phyloP scores from a whole-genome alignment of 2,888 invertebrate species.

The Junonia oenone region DNA sequence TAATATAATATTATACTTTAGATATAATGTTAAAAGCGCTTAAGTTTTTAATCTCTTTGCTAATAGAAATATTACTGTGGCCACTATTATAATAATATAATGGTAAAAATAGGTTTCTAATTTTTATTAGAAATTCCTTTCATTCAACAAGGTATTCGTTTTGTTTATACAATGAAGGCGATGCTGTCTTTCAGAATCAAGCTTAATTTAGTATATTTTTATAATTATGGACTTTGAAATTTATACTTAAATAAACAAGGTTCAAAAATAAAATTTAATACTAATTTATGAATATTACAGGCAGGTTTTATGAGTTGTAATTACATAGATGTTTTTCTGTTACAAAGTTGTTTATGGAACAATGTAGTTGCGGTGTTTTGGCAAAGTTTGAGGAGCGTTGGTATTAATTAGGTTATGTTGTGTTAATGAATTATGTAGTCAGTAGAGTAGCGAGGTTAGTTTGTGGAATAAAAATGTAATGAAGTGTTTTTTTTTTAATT shows the following conservation, averaged over 20 bases:
- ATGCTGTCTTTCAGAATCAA: neutral
- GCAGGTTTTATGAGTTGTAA: neutral
- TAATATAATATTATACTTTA: too few relatives aligned
- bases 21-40: too few relatives aligned
- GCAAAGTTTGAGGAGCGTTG: neutral
- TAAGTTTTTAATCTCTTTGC: too few relatives aligned
- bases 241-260: neutral
- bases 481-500: neutral
- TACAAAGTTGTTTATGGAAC: conserved; percentile 1
- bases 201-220: neutral
- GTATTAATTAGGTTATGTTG: conserved; percentile 1
- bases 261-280: neutral
- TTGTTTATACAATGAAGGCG: neutral
- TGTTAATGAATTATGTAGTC: neutral
- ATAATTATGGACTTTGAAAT: neutral
- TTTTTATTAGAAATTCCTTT: conserved; percentile 1
- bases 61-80: too few relatives aligned
- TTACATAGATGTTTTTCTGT: conserved; percentile 1
- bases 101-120: neutral
- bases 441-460: neutral
- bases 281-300: neutral
- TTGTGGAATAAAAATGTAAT: neutral
- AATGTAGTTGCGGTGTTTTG: neutral
- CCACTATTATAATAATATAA: neutral
- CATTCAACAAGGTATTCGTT: neutral